Base-by-base conservation (phyloP, 2,888 invertebrate genomes). In the Lapara coniferarum region DNA sequence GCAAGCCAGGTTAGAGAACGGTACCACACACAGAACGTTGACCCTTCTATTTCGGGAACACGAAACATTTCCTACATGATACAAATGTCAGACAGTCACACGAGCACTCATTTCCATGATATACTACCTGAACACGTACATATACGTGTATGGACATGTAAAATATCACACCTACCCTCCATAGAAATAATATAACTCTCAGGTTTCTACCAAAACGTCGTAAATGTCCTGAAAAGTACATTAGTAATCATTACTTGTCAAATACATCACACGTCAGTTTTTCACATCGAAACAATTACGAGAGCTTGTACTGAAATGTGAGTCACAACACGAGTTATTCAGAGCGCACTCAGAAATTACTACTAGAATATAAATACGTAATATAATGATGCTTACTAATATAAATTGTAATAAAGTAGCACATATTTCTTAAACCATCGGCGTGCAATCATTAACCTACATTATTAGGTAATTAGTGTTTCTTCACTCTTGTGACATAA, bases 1-100 rank as follows among this genome's bases (percentile, higher is more conserved):
- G 76, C 78, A 58, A 68, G 63, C 49, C 91, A 92, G 90, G 92
- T 92, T 90, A 91, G 85, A 90, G 92, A 84, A 91, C 92, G 86
- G 73, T 70, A 75, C 73, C 75, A 72, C 77, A 75, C 78, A 73
- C 72, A 78, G 90, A 78, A 77, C 92, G 80, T 88, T 90, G 88
- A 92, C 92, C 82, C 80, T 67, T 76, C 87, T 92, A 92, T 91
- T 91, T 88, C 86, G 84, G 87, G 84, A 84, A 73, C 74, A 78
- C 78, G 83, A 82, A 55, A 86, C 81, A 83, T 85, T 90, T 89
- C 86, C 87, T 83, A 59, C 49, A 63, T 63, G 73, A 77, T 72
- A 76, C 73, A 77, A 76, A 81, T 78, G 73, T 68, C 75, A 72
- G 67, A 16, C 69, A 49, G 66, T 67, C 69, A 70, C 70, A 19